Conservation (phyloP, 1,140 invertebrate genomes). For the Hypsibius dujardini region DNA sequence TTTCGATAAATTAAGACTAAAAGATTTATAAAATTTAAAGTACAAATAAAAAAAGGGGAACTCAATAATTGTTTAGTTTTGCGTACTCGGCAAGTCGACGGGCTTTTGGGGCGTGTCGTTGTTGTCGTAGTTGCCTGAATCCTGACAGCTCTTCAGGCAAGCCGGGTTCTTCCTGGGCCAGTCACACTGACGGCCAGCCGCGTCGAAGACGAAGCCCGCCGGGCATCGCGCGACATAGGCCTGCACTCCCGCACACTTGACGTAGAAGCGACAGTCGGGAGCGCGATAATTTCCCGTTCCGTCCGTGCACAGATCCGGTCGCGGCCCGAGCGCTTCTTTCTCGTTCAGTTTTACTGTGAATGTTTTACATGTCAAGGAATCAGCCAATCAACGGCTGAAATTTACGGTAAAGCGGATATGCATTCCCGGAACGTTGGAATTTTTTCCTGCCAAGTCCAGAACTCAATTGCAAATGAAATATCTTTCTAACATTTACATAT, state of each 20-base stretch:
- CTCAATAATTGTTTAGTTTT: not conserved
- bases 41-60: not conserved
- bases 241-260: not conserved
- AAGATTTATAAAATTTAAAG: not conserved
- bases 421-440: not conserved
- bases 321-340: not conserved
- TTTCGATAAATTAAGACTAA: not conserved
- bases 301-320: not conserved
- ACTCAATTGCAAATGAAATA: no score
- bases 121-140: not conserved
- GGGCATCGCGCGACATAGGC: not conserved
- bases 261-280: not conserved
- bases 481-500: no score
- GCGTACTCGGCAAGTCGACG: not conserved
- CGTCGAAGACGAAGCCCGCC: not conserved
- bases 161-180: not conserved
- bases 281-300: not conserved
- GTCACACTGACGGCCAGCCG: not conserved
- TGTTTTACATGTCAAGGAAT: no score
- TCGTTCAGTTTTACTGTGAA: slow-evolving; percentile 3
- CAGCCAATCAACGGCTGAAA: not conserved
- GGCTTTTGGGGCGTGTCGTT: not conserved
- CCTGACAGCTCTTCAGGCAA: not conserved
- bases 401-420: not conserved
- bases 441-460: no score